Percentiles rank a stretch among this genome's conserved stretches.
phyloP scores from a whole-genome alignment of 2,797 vertebrate species.

The Acipenser transmontanus region DNA sequence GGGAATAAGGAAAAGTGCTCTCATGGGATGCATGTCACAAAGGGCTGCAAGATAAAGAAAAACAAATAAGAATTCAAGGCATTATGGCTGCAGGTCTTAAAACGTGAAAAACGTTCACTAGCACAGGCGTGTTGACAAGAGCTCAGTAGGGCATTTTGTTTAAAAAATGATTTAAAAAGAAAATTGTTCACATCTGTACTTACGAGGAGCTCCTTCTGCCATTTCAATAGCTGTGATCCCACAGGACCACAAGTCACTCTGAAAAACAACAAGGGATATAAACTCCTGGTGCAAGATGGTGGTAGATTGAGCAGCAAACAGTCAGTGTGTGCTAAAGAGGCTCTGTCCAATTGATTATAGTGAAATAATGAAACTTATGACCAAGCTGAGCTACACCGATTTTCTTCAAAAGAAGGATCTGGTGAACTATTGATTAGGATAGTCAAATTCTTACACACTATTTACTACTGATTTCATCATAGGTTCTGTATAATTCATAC shows the following conservation, averaged over 20 bases:
- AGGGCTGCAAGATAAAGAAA: slow-evolving; percentile 60
- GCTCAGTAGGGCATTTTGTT: no score
- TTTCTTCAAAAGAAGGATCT: no score
- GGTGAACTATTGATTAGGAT: no score
- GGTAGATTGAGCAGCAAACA: no score
- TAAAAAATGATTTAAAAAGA: background rate
- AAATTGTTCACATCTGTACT: slow-evolving; percentile 47
- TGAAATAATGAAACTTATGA: no score
- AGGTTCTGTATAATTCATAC: no score
- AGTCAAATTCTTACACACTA: no score
- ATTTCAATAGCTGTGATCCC: slow-evolving; percentile 97
- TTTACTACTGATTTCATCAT: no score
- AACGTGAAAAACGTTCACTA: background rate
- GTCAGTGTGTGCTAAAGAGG: background rate
- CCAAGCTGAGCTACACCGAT: no score
- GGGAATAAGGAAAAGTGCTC: slow-evolving; percentile 97
- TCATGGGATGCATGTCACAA: slow-evolving; percentile 99
- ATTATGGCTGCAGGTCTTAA: no score
- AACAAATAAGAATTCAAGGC: background rate
- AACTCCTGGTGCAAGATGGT: background rate
- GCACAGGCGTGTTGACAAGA: background rate
- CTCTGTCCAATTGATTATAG: background rate
- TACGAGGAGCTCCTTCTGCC: slow-evolving; percentile 95
- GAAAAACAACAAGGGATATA: slow-evolving; percentile 39
- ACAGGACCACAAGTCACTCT: slow-evolving; percentile 97